Conservation (phyloP, 2,113 vertebrate genomes). For the Prunella himalayana region DNA sequence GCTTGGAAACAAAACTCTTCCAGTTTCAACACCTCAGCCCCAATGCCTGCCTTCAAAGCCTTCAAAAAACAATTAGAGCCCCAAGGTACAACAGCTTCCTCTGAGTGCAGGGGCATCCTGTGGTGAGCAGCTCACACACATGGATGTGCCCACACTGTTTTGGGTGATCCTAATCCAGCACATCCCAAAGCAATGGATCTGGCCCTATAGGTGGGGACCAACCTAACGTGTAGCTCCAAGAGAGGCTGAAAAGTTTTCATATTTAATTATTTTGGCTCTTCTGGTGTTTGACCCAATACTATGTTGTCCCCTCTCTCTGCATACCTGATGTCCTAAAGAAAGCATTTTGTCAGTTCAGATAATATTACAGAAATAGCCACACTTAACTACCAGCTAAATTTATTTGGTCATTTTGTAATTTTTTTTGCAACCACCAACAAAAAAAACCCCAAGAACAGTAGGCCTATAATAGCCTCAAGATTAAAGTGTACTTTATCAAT, state of each 20-base stretch:
- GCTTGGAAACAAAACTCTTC: neutral
- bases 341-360: neutral
- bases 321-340: neutral
- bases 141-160: rapidly evolving
- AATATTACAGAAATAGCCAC: neutral
- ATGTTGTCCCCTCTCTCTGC: neutral
- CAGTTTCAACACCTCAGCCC: neutral
- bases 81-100: neutral
- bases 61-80: neutral
- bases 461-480: neutral
- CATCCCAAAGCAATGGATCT: neutral
- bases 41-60: neutral
- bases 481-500: neutral
- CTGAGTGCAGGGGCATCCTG: neutral
- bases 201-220: neutral
- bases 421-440: neutral
- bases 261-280: neutral
- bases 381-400: neutral
- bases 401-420: neutral
- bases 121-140: neutral
- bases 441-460: neutral
- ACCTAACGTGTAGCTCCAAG: rapidly evolving
- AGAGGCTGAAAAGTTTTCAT: neutral
- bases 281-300: neutral
- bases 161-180: neutral